Conservation (phyloP, 2,888 invertebrate species). For the Drosophila mercatorum region DNA sequence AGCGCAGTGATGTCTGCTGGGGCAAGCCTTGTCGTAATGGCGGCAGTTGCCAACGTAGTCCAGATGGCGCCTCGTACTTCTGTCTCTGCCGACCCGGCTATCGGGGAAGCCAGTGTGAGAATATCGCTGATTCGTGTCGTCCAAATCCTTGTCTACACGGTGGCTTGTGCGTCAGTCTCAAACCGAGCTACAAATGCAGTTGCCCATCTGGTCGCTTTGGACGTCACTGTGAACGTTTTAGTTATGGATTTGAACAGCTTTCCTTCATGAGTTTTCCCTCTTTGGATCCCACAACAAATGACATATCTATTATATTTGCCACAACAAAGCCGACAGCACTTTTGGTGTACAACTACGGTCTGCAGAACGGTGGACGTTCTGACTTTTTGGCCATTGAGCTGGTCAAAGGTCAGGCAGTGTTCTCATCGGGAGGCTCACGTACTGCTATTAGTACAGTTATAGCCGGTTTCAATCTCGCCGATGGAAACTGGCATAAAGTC, state of each 20-base stretch:
- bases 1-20: constrained; percentile 93
- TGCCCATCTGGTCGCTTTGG: constrained; percentile 96
- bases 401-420: constrained; percentile 92
- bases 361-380: constrained; percentile 94
- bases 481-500: constrained; percentile 96
- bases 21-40: constrained; percentile 95
- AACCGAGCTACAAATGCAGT: constrained; percentile 93
- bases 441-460: constrained; percentile 94
- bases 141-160: constrained; percentile 97
- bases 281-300: constrained; percentile 94
- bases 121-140: constrained; percentile 94
- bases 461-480: constrained; percentile 89
- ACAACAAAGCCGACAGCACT: constrained; percentile 94
- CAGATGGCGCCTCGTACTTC: constrained; percentile 94
- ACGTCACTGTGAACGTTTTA: constrained; percentile 94
- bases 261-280: constrained; percentile 96
- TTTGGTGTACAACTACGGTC: constrained; percentile 95
- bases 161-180: constrained; percentile 94
- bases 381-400: constrained; percentile 97
- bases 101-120: constrained; percentile 95
- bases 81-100: constrained; percentile 96
- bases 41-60: constrained; percentile 95
- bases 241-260: constrained; percentile 94
- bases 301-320: constrained; percentile 95
- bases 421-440: constrained; percentile 95